phyloP scores from a whole-genome alignment of 2,113 vertebrate genomes.

The Pleuronectes platessa region DNA sequence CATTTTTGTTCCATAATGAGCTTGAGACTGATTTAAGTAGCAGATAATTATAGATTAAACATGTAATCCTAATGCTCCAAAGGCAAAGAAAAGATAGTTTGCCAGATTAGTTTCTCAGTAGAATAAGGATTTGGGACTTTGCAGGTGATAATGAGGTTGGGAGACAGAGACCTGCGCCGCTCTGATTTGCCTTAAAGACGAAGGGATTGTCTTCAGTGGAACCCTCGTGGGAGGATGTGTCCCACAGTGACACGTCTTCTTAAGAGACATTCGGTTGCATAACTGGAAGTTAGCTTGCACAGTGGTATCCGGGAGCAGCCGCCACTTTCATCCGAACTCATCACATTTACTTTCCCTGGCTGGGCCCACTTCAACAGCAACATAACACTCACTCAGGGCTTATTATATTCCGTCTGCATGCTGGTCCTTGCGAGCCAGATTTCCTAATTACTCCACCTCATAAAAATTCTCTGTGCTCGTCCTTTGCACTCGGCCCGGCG shows the following conservation, averaged over 20 bases:
- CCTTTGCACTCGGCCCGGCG: slow-evolving; percentile 52
- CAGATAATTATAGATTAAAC: slow-evolving; percentile 72
- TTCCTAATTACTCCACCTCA: slow-evolving; percentile 59
- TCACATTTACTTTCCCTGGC: slow-evolving; percentile 26
- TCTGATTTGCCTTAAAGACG: slow-evolving; percentile 34
- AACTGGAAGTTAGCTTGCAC: slow-evolving; percentile 41
- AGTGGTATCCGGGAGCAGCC: slow-evolving; percentile 21
- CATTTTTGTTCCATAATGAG: slow-evolving; percentile 61
- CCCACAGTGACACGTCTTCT: slow-evolving; percentile 14
- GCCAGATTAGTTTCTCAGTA: slow-evolving; percentile 50
- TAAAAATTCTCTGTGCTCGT: slow-evolving; percentile 44
- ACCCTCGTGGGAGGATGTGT: slow-evolving; percentile 23
- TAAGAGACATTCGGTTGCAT: slow-evolving; percentile 24
- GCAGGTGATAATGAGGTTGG: slow-evolving; percentile 49
- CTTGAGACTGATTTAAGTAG: slow-evolving; percentile 72
- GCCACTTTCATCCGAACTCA: slow-evolving; percentile 25
- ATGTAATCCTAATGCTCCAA: slow-evolving; percentile 68
- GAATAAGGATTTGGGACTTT: slow-evolving; percentile 41
- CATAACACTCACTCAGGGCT: slow-evolving; percentile 24
- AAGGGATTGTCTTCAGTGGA: slow-evolving; percentile 35
- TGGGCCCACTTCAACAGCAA: slow-evolving; percentile 19
- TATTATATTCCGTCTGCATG: slow-evolving; percentile 34
- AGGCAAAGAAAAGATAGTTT: slow-evolving; percentile 56
- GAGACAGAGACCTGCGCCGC: slow-evolving; percentile 28
- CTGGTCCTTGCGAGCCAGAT: slow-evolving; percentile 20